Percentiles rank a stretch among this genome's conserved stretches.
These are phyloP conservation scores for Sesia apiformis DNA, from an alignment of 2,888 invertebrate species.

Conservation along the genomic window DNA sequence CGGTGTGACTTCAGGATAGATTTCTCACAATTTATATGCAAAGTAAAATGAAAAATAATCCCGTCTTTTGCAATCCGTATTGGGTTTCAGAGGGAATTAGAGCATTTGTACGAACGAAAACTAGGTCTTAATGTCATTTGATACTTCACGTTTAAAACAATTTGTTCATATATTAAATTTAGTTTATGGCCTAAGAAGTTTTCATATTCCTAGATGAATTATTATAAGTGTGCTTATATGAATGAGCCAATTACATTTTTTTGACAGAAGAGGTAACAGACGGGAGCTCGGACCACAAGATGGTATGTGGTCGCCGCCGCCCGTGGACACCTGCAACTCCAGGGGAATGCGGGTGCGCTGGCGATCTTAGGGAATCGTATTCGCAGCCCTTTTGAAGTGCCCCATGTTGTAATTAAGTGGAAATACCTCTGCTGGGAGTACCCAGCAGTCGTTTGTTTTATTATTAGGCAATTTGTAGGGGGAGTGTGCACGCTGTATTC, in stretches of 20 bases:
- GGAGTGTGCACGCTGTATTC: no score
- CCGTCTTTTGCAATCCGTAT: constrained; percentile 49
- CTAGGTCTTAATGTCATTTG: neutral
- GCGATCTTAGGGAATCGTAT: no score
- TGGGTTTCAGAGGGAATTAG: constrained; percentile 37
- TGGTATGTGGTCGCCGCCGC: neutral
- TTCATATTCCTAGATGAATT: neutral
- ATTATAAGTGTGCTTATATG: neutral
- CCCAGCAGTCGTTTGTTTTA: no score
- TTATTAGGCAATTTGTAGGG: no score
- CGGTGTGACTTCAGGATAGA: constrained; percentile 34
- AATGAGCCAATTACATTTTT: no score
- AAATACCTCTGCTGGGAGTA: no score
- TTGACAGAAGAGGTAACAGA: no score
- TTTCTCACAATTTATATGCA: constrained; percentile 52
- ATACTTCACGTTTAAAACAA: neutral
- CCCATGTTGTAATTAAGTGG: no score
- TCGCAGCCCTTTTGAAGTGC: no score
- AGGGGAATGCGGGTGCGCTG: no score
- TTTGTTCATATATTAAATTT: neutral
- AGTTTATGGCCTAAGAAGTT: neutral
- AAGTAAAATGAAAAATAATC: constrained; percentile 56
- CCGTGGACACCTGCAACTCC: no score
- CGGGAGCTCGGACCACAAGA: neutral
- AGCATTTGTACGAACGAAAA: constrained; percentile 20